These are phyloP conservation scores for Chionomys nivalis DNA, from an alignment of 2,113 vertebrate species.

Conservation along the genomic window DNA sequence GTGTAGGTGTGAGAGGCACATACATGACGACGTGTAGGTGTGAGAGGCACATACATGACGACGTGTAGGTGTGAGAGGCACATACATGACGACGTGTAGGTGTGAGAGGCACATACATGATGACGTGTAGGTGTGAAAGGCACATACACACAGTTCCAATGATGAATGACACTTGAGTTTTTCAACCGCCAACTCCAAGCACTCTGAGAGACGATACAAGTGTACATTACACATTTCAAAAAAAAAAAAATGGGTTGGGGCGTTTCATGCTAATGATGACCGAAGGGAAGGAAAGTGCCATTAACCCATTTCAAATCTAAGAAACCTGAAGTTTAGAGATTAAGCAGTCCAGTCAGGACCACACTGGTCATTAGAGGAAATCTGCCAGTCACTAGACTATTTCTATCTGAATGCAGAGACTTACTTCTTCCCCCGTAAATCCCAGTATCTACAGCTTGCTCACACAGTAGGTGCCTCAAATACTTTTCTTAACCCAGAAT, in stretches of 20 bases:
- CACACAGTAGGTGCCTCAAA: background rate
- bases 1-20: no score
- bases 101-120: background rate
- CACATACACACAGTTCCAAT: background rate
- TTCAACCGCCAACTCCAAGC: background rate
- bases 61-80: no score
- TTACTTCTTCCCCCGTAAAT: background rate
- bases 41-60: no score
- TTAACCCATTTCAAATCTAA: background rate
- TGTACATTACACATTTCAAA: background rate
- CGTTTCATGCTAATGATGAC: background rate
- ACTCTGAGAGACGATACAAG: background rate
- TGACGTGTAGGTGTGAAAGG: no score
- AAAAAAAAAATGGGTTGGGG: background rate
- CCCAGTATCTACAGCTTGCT: background rate
- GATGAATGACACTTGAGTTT: background rate
- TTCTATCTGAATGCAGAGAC: background rate
- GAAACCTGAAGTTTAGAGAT: background rate
- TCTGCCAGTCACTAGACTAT: background rate
- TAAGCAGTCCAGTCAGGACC: background rate
- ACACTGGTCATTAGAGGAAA: background rate
- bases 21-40: background rate
- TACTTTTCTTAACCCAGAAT: constrained; percentile 41
- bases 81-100: no score
- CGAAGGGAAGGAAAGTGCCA: background rate